A percentile compares a stretch with the other conserved stretches of the same genome.
phyloP scores from a whole-genome alignment of 1,140 invertebrate species.

The Lepidotrigona ventralis region DNA sequence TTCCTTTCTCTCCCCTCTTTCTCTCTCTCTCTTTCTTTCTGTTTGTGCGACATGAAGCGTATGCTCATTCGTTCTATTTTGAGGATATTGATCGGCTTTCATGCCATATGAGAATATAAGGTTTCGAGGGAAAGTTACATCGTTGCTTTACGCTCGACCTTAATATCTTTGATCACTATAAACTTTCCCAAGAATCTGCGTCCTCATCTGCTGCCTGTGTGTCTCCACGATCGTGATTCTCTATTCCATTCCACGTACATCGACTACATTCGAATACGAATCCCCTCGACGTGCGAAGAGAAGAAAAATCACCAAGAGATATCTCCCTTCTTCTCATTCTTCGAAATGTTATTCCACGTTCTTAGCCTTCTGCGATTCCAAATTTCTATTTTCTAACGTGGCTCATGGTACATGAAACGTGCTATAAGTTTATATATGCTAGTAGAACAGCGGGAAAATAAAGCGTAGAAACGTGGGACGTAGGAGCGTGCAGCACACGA shows the following conservation, averaged over 20 bases:
- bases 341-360: not conserved
- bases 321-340: not conserved
- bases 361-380: not conserved
- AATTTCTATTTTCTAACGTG: too few relatives aligned
- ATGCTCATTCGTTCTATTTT: slow-evolving; percentile 54
- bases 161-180: slow-evolving; percentile 45
- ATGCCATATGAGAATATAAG: slow-evolving; percentile 41
- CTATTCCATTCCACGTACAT: not conserved
- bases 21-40: not conserved
- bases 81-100: slow-evolving; percentile 37
- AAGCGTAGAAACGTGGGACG: too few relatives aligned
- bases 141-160: slow-evolving; percentile 14
- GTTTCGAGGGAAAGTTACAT: slow-evolving; percentile 55
- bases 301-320: not conserved
- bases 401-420: too few relatives aligned
- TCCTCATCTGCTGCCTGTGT: slow-evolving; percentile 31
- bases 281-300: not conserved
- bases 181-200: slow-evolving; percentile 40
- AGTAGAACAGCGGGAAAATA: too few relatives aligned
- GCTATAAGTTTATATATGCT: too few relatives aligned
- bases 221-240: not conserved
- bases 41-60: slow-evolving; percentile 21
- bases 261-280: not conserved
- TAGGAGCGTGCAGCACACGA: too few relatives aligned
- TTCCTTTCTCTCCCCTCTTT: not conserved